phyloP scores from a whole-genome alignment of 2,113 vertebrate genomes.

The Thamnaconus septentrionalis region DNA sequence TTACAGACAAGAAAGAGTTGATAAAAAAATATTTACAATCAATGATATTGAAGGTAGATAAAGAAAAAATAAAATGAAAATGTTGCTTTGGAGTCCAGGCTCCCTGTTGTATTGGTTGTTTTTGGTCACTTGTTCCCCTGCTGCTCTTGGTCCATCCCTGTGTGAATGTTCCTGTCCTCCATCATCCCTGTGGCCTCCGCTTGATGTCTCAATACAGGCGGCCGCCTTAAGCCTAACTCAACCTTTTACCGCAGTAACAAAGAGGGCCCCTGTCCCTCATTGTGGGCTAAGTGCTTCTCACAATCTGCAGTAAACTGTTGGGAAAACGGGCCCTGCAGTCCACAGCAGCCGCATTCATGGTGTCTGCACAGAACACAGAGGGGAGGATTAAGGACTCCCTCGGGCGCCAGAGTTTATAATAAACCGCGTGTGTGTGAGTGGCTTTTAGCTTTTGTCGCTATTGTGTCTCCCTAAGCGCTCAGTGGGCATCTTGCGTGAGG shows the following conservation, averaged over 20 bases:
- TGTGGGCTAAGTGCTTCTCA: conserved; percentile 80
- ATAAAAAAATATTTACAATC: no score
- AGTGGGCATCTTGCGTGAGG: conserved; percentile 5
- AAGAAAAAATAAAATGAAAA: no score
- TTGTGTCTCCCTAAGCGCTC: conserved; percentile 22
- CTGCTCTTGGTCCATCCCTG: no score
- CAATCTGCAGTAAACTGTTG: conserved; percentile 76
- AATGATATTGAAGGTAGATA: no score
- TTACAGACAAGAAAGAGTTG: no score
- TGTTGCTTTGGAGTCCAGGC: no score
- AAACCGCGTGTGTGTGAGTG: conserved; percentile 1
- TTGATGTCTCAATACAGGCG: conserved; percentile 54
- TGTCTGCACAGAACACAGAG: conserved; percentile 50
- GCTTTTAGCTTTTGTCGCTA: conserved; percentile 7
- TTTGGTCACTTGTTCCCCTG: no score
- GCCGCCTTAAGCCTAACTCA: conserved; percentile 77
- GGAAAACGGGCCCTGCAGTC: conserved; percentile 71
- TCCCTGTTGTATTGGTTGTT: no score
- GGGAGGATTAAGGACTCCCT: conserved; percentile 41
- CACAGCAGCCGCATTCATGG: conserved; percentile 55
- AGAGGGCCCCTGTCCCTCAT: conserved; percentile 74
- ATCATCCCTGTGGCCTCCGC: conserved; percentile 34
- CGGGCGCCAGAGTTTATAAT: conserved; percentile 29
- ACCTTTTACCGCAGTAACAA: conserved; percentile 81
- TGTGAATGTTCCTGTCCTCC: neutral